These are phyloP conservation scores for Decapterus maruadsi DNA, from an alignment of 2,797 vertebrate genomes.

Conservation along the genomic window DNA sequence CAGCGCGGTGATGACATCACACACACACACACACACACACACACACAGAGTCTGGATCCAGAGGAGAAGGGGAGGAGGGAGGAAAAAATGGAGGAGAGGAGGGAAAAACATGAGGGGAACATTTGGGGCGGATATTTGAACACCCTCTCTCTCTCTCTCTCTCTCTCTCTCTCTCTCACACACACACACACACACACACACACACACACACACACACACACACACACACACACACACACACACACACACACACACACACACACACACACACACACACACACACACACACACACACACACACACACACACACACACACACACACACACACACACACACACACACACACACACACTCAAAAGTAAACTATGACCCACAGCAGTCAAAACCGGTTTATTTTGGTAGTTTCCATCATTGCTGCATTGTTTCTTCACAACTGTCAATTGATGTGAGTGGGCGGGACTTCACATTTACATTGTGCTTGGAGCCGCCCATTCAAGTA, in stretches of 20 bases:
- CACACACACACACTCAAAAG: neutral
- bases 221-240: neutral
- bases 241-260: neutral
- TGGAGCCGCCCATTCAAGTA: too few species aligned
- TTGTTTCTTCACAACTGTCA: slow-evolving; percentile 2
- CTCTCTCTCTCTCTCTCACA: too few species aligned
- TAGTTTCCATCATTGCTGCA: too few species aligned
- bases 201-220: neutral
- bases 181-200: neutral
- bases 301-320: neutral
- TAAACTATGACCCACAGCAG: slow-evolving; percentile 21
- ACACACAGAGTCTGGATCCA: neutral
- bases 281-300: neutral
- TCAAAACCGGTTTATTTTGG: slow-evolving; percentile 34
- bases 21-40: slow-evolving; percentile 6
- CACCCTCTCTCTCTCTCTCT: too few species aligned
- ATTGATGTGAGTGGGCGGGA: neutral
- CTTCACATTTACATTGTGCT: too few species aligned
- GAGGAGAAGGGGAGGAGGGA: neutral
- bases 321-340: neutral
- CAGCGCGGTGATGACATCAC: slow-evolving; percentile 80
- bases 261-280: neutral
- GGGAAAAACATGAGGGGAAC: neutral
- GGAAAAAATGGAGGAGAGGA: too few species aligned
- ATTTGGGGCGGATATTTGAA: neutral